These are phyloP conservation scores for Megaceryle alcyon DNA, from an alignment of 2,797 vertebrate genomes.

Conservation along the genomic window DNA sequence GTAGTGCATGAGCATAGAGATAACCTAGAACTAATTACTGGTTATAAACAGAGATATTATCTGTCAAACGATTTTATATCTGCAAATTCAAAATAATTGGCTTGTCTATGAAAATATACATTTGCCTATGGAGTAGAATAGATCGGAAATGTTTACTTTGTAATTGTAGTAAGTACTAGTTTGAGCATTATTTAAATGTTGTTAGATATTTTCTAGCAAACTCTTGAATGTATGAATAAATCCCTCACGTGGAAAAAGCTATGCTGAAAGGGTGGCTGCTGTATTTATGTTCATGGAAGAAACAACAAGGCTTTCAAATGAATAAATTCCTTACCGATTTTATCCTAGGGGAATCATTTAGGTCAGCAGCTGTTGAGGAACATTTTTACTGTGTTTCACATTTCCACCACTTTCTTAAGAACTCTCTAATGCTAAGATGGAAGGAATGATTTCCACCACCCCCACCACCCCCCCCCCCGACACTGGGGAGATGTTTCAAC, in stretches of 20 bases:
- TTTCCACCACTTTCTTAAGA: not conserved
- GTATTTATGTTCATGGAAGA: not conserved
- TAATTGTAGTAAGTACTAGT: not conserved
- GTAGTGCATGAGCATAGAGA: not conserved
- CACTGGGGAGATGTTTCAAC: not conserved
- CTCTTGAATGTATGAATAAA: not conserved
- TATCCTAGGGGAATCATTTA: not conserved
- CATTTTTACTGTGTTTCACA: not conserved
- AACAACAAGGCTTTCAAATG: not conserved
- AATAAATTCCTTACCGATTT: not conserved
- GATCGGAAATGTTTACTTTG: not conserved
- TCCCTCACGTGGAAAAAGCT: not conserved
- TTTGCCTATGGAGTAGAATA: not conserved
- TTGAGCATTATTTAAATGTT: not conserved
- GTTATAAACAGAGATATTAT: slow-evolving; percentile 6
- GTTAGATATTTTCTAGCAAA: not conserved
- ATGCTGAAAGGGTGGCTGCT: accelerated
- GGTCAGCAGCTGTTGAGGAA: not conserved
- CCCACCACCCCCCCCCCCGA: not conserved
- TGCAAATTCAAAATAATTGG: slow-evolving; percentile 28
- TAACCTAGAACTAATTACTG: slow-evolving; percentile 25
- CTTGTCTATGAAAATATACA: not conserved
- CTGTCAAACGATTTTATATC: slow-evolving; percentile 6
- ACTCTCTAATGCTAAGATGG: not conserved
- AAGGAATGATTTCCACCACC: not conserved